Base-by-base conservation (phyloP, 2,113 vertebrate species). In the Barbus barbus region DNA sequence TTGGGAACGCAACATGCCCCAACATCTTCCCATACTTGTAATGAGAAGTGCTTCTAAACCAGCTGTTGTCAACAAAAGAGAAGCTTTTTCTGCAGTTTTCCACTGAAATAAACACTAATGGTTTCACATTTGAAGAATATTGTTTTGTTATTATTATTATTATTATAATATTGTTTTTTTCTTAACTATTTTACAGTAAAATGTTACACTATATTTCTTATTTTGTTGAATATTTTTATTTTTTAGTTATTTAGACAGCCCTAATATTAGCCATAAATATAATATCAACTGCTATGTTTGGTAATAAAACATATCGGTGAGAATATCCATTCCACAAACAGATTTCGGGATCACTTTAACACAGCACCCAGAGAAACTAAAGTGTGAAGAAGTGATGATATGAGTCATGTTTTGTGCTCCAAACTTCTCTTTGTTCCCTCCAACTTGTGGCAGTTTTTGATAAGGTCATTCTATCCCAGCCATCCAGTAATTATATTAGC, bases 401-500 rank as follows among this genome's bases (percentile, higher is more conserved):
- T 80, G 81, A 84, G 72, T 88, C 73, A 86, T 60, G 13, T 44
- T 67, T 69, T 74, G 24, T 83, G 89, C 71, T 83, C 81, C 41
- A 72, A 82, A 87, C 78, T 73, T 85, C 83, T 85, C 81, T 26
- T 78, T 77, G 85, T 58, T 24, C 28, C 83, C 88, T 88, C 76
- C 53, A 89, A 88, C 75, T 85, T 89, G 53, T 78, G 63, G 46
- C 33, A 78, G 69, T 58, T 71, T 90, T 85, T 92, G 89, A 92
- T 91, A 91, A 91, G 89, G 91, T 91, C 90, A 89, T 88, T 87
- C 86, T 71, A 88, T 81, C 80, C 44, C 82, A 89, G 72, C 36
- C 77, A 71, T 71, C 86, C 88, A 83, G 84, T 76, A 79, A 89
- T 86, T 87, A 80, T 75, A 84, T 84, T 36, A 87, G 87, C 84